Evolutionary conservation across 2,888 invertebrate genomes (phyloP), one percentile per base, ranked within the genome.

Genomic region (Aromia moschata): DNA sequence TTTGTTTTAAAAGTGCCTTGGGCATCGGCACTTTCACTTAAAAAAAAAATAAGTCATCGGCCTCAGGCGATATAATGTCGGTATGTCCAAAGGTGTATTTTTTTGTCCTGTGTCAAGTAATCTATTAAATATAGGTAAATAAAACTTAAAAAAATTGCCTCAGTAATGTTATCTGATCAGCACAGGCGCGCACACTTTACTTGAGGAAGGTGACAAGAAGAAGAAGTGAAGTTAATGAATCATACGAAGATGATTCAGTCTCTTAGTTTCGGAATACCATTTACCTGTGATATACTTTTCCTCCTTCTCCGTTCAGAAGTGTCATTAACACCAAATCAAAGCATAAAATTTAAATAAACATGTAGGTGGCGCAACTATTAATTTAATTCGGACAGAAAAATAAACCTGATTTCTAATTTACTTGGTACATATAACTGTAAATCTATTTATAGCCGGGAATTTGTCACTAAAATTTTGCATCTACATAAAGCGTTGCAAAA

Each of bases 201-300:
- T 60, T 60, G 45, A 47, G 14, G 38, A 33, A 46, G 12, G 58
- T 58, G 56, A 55, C 58, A 57, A 51, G 52, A 58, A 60, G 53
- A 63, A 58, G 40, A 30, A 16, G 17, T n/a, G 44, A 15, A 68
- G 66, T 65, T 62, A 58, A 66, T 70, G 70, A 70, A 67, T 70
- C 70, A 70, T 61, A 56, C 25, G 15, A 51, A 63, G 66, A 65
- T 70, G 70, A 70, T 68, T 70, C 68, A 70, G 66, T 55, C 60
- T 58, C 18, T 41, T 15, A 36, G 51, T 69, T 67, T 68, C 60
- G 67, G 67, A 68, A 68, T 63, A 58, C 58, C 62, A n/a, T n/a
- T 64, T 53, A 53, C 53, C 41, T 53, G 43, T 52, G 31, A 46
- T 33, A 36, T 43, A 53, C 53, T 44, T 43, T 43, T 33, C n/a